These are phyloP conservation scores for Mimumesa dahlbomi DNA, from an alignment of 2,888 invertebrate species.

Conservation along the genomic window DNA sequence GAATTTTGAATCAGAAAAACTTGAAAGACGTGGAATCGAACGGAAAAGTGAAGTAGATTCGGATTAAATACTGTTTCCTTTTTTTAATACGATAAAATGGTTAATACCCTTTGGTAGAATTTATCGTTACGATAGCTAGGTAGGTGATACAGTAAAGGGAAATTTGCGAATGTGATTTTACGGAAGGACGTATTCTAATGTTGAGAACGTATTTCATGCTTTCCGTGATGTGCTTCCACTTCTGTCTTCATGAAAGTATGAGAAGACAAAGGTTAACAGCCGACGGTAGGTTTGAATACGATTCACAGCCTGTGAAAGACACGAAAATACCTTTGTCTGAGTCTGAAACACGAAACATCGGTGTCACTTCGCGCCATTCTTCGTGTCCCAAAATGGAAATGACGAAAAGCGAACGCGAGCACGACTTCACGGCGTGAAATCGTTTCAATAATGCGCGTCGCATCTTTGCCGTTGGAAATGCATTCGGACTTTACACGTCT, in stretches of 20 bases:
- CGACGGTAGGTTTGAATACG: slow-evolving; percentile 12
- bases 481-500: slow-evolving; percentile 20
- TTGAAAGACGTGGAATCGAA: too few relatives aligned
- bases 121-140: too few relatives aligned
- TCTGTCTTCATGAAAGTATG: neutral
- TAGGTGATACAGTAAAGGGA: too few relatives aligned
- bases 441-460: neutral
- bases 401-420: neutral
- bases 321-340: slow-evolving; percentile 7
- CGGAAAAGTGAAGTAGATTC: too few relatives aligned
- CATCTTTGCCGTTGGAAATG: slow-evolving; percentile 6
- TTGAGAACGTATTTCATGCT: too few relatives aligned
- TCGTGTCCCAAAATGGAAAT: neutral
- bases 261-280: neutral
- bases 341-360: slow-evolving; percentile 3
- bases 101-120: too few relatives aligned
- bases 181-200: too few relatives aligned
- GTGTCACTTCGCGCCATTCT: slow-evolving; percentile 8
- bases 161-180: too few relatives aligned
- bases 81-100: too few relatives aligned
- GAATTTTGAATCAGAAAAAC: too few relatives aligned
- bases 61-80: too few relatives aligned
- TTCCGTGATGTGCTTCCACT: too few relatives aligned
- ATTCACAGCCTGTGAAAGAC: neutral
- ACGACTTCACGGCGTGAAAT: slow-evolving; percentile 8